Evolutionary conservation across 2,888 invertebrate species (phyloP).

Genomic region (Mythimna ferrago): DNA sequence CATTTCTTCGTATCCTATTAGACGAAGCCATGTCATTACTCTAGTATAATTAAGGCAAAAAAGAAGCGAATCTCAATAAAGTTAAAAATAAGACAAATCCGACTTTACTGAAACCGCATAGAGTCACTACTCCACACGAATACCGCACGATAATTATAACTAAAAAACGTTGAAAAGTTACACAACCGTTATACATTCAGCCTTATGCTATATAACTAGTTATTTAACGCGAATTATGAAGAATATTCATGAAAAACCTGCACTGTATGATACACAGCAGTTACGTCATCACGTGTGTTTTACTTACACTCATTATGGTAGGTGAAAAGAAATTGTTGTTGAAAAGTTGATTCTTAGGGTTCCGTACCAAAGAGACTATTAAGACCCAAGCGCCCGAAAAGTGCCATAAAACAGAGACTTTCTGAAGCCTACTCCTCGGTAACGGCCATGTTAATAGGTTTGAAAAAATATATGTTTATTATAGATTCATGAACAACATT

Average conservation of each 20-base stretch:
- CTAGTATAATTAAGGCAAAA: no score
- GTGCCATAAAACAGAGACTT: no score
- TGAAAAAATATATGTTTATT: no score
- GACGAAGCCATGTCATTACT: no score
- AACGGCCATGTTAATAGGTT: no score
- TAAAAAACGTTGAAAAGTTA: constrained; percentile 51
- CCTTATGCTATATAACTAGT: constrained; percentile 55
- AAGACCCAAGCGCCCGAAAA: no score
- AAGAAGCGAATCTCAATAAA: background rate
- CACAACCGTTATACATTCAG: constrained; percentile 55
- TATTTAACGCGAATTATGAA: constrained; percentile 62
- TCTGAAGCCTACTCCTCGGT: no score
- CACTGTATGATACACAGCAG: constrained; percentile 23
- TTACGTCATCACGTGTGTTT: constrained; percentile 33
- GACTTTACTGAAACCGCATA: background rate
- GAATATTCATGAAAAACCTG: constrained; percentile 64
- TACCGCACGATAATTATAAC: constrained; percentile 53
- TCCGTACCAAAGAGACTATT: no score
- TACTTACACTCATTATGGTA: constrained; percentile 23
- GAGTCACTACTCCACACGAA: constrained; percentile 28
- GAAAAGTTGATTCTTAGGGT: constrained; percentile 4
- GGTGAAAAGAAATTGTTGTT: constrained; percentile 26
- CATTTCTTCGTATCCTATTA: no score
- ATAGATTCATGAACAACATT: no score
- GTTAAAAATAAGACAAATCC: constrained; percentile 29